A percentile compares a stretch with the other conserved stretches of the same genome.
Conservation (phyloP, 2,113 vertebrate genomes). For the Alouatta palliata region DNA sequence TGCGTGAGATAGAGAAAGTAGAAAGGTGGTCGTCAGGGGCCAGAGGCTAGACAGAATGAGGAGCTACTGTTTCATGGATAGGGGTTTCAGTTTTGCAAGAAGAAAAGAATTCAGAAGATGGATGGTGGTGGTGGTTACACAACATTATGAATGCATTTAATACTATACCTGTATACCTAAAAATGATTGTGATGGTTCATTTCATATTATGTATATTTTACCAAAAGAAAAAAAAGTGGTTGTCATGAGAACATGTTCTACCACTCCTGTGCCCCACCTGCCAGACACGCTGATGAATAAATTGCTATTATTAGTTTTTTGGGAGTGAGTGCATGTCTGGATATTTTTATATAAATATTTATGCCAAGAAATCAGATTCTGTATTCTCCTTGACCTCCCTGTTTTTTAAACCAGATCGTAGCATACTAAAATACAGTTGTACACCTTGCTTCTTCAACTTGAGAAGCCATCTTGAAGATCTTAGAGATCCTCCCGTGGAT, state of each 20-base stretch:
- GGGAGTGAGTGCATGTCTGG: background rate
- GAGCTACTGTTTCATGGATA: background rate
- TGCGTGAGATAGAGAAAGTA: background rate
- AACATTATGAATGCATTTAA: background rate
- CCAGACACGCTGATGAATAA: background rate
- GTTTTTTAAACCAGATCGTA: background rate
- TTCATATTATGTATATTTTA: background rate
- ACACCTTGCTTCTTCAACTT: background rate
- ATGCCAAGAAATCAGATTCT: background rate
- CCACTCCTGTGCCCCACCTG: background rate
- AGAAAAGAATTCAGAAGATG: too few species aligned
- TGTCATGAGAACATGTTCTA: background rate
- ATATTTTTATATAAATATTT: background rate
- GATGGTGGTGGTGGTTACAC: background rate
- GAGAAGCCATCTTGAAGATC: background rate
- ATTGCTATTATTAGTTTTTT: background rate
- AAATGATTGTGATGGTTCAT: too few species aligned
- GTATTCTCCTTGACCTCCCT: background rate
- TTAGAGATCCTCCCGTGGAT: background rate
- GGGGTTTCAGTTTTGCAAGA: background rate
- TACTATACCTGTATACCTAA: background rate
- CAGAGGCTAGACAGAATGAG: background rate
- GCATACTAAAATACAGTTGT: background rate
- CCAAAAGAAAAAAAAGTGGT: background rate
- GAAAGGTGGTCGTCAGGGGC: background rate